Evolutionary conservation across 2,113 vertebrate genomes (phyloP).

Genomic region (Vanacampus margaritifer): DNA sequence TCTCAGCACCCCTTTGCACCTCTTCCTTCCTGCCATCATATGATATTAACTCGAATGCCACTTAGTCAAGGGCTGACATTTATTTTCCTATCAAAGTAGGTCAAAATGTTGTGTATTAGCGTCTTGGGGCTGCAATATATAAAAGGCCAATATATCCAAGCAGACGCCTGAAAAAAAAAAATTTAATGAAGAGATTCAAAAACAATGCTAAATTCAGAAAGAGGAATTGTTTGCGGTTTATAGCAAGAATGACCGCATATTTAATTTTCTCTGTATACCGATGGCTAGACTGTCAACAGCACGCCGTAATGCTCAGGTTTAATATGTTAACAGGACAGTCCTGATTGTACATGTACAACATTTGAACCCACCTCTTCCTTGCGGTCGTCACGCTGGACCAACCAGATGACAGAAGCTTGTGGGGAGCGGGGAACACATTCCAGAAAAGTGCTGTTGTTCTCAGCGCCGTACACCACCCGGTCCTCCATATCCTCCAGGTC

Average conservation of each 20-base stretch:
- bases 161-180: background rate
- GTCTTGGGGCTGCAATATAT: background rate
- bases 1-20: background rate
- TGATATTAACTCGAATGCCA: background rate
- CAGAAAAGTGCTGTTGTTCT: conserved; percentile 92
- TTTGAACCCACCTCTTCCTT: conserved; percentile 80
- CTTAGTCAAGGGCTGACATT: background rate
- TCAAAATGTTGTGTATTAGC: background rate
- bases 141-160: background rate
- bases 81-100: background rate
- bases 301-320: background rate
- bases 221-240: background rate
- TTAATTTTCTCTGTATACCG: background rate
- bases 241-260: background rate
- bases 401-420: conserved; percentile 84
- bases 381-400: conserved; percentile 77
- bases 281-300: background rate
- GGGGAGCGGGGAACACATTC: conserved; percentile 88
- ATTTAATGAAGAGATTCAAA: background rate
- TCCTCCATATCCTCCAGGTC: conserved; percentile 72
- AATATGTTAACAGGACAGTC: background rate
- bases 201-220: background rate
- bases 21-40: background rate
- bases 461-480: conserved; percentile 80
- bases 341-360: no score